A percentile compares a stretch with the other conserved stretches of the same genome.
These are phyloP conservation scores for Rhamnusium bicolor DNA, from an alignment of 2,888 invertebrate species.

Conservation along the genomic window DNA sequence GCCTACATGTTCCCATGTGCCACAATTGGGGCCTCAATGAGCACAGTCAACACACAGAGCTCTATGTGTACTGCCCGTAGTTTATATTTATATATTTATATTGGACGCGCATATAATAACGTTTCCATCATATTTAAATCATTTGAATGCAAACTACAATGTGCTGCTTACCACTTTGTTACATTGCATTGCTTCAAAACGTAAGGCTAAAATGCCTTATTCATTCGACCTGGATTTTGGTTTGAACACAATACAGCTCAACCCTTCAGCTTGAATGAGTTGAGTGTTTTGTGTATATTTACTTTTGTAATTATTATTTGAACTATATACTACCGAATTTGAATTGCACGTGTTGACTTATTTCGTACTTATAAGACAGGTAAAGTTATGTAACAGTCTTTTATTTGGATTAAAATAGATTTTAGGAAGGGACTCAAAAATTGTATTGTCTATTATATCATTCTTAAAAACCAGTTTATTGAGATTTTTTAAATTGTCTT, in stretches of 20 bases:
- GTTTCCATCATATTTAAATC: constrained; percentile 39
- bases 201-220: constrained; percentile 24
- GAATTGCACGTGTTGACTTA: constrained; percentile 26
- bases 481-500: too few species aligned
- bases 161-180: not conserved
- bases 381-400: too few species aligned
- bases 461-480: too few species aligned
- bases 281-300: constrained; percentile 31
- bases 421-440: too few species aligned
- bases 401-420: too few species aligned
- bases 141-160: constrained; percentile 36
- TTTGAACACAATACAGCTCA: constrained; percentile 30
- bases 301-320: constrained; percentile 27
- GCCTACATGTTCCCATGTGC: too few species aligned
- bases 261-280: constrained; percentile 26
- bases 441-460: too few species aligned
- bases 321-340: constrained; percentile 23
- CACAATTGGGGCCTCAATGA: too few species aligned
- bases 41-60: too few species aligned
- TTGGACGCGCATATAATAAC: constrained; percentile 36
- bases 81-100: constrained; percentile 43
- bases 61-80: too few species aligned
- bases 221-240: constrained; percentile 41
- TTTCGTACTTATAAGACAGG: not conserved
- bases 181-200: constrained; percentile 35